Base-by-base conservation (phyloP, 2,888 invertebrate species). In the Tethea ocularis region DNA sequence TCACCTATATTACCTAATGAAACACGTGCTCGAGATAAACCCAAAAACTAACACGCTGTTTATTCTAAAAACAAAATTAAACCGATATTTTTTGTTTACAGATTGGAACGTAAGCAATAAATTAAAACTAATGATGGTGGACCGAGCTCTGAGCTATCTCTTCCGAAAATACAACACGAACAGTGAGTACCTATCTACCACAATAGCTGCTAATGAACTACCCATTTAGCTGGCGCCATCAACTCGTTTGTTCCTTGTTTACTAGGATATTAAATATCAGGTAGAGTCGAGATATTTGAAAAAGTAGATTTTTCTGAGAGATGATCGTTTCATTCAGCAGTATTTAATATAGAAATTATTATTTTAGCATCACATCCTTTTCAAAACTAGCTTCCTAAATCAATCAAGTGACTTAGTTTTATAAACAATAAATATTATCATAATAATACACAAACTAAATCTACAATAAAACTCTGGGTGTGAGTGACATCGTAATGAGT, bases 21-120 rank as follows among this genome's bases (percentile, higher is more conserved):
- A 46, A 46, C 46, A 46, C 46, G 46, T 46, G 46, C 46, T 46
- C 46, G 46, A 26, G 53, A 29, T 26, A 53, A 29, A 26, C 10
- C 20, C 24, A n/a, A 53, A 17, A 20, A 29, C 53, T 53, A 26
- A 26, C 53, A 20, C n/a, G 46, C 15, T 46, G 46, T 46, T 46
- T 46, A 46, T 20, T 41, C 15, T 17, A 17, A 41, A 17, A 41
- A 41, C 36, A n/a, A 46, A 46, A 46, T 10, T 46, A 20, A 59
- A 64, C 58, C 64, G n/a, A 53, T 51, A 57, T 66, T 66, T 66
- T 66, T 78, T 77, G 73, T 78, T 84, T 75, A 67, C 88, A 89
- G 88, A 79, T 82, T 74, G 75, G 66, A 80, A 76, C 74, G 70
- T 61, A 74, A 80, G 81, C 78, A 82, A 82, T 83, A 79, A 80